Percentiles rank a stretch among this genome's conserved stretches.
phyloP scores from a whole-genome alignment of 2,888 invertebrate species.

The Noctua fimbriata region DNA sequence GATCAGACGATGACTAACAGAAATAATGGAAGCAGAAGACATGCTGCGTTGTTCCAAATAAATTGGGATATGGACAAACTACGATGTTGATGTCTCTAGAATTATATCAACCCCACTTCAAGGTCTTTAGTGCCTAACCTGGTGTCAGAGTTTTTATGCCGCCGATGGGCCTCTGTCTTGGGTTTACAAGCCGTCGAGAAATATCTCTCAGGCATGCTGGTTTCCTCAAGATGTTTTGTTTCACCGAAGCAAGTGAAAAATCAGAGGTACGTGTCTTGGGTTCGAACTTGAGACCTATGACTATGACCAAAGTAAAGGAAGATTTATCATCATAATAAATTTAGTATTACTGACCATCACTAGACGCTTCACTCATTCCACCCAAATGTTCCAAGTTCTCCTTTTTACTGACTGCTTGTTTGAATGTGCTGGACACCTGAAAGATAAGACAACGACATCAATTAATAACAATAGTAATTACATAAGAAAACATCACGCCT shows the following conservation, averaged over 20 bases:
- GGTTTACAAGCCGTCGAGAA: too few species aligned
- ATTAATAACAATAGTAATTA: conserved; percentile 17
- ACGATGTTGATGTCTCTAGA: not conserved
- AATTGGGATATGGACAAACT: not conserved
- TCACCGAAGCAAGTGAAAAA: too few species aligned
- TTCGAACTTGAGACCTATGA: too few species aligned
- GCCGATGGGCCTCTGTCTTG: too few species aligned
- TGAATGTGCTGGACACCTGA: conserved; percentile 96
- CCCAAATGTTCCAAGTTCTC: conserved; percentile 97
- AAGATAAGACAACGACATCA: conserved; percentile 20
- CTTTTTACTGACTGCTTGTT: conserved; percentile 97
- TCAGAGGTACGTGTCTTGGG: too few species aligned
- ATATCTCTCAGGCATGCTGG: too few species aligned
- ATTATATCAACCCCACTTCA: too few species aligned
- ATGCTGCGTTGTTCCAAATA: not conserved
- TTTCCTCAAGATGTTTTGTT: too few species aligned
- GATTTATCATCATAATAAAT: not conserved
- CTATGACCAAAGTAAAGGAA: not conserved
- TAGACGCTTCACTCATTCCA: conserved; percentile 98
- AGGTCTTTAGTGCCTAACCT: too few species aligned
- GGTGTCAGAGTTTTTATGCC: too few species aligned
- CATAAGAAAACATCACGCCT: not conserved
- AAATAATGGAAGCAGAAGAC: not conserved
- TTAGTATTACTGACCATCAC: conserved; percentile 91
- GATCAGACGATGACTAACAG: not conserved